Conservation (phyloP, 1,140 invertebrate genomes). For the Brachionus manjavacas region DNA sequence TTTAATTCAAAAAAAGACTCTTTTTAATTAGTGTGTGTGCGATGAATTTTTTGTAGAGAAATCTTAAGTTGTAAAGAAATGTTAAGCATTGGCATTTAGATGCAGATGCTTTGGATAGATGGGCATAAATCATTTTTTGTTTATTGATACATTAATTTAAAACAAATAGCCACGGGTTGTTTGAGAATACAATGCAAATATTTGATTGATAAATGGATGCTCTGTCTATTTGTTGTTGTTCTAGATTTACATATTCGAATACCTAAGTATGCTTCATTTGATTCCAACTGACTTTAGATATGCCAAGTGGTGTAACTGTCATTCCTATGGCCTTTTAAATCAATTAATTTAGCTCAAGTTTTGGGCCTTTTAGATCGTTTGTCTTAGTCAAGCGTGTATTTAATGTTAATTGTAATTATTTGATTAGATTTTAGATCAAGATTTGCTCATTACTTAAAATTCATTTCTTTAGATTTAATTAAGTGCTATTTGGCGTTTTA, state of each 20-base stretch:
- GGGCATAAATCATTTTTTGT: not conserved
- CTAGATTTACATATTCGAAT: not conserved
- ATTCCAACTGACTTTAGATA: not conserved
- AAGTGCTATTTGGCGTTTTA: too few relatives aligned
- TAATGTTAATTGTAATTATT: too few relatives aligned
- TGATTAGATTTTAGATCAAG: too few relatives aligned
- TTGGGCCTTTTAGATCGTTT: not conserved
- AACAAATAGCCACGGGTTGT: slow-evolving; percentile 11
- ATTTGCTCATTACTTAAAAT: too few relatives aligned
- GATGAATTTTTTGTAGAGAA: too few relatives aligned
- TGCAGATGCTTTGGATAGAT: not conserved
- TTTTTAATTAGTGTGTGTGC: too few relatives aligned
- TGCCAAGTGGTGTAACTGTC: slow-evolving; percentile 7
- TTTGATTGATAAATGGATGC: slow-evolving; percentile 11
- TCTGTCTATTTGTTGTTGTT: not conserved
- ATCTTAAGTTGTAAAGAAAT: not conserved
- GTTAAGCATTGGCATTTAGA: not conserved
- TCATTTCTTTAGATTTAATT: too few relatives aligned
- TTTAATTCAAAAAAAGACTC: too few relatives aligned
- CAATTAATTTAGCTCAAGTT: not conserved
- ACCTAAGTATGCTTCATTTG: slow-evolving; percentile 16
- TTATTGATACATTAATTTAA: not conserved
- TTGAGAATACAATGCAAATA: slow-evolving; percentile 3
- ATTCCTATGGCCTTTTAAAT: not conserved
- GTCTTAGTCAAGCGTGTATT: not conserved